These are phyloP conservation scores for Seira sanloemensis DNA, from an alignment of 2,888 invertebrate genomes.

Conservation along the genomic window DNA sequence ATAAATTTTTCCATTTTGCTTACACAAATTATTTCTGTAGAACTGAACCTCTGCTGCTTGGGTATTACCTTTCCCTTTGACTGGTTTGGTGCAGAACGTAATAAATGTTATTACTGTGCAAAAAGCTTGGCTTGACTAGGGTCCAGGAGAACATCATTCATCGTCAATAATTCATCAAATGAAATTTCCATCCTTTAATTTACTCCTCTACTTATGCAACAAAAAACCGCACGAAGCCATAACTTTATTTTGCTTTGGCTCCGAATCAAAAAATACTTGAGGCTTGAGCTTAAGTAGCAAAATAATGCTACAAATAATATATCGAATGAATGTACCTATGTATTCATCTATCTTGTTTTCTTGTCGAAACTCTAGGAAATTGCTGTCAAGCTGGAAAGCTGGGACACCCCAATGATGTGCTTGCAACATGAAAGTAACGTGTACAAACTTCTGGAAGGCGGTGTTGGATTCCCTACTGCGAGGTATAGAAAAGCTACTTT, in stretches of 20 bases:
- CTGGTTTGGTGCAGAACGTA: too few species aligned
- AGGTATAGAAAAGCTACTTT: too few species aligned
- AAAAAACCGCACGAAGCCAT: neutral
- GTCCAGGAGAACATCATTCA: too few species aligned
- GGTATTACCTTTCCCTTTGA: too few species aligned
- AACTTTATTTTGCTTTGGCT: neutral
- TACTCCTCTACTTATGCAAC: conserved; percentile 9
- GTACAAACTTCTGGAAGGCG: conserved; percentile 61
- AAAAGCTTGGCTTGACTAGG: too few species aligned
- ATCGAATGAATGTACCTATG: too few species aligned
- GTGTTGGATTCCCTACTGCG: conserved; percentile 55
- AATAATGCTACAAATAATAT: neutral
- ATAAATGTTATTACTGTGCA: too few species aligned
- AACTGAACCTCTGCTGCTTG: too few species aligned
- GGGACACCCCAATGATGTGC: conserved; percentile 60
- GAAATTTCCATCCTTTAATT: conserved; percentile 33
- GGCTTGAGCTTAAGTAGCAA: neutral
- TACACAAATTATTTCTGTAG: too few species aligned
- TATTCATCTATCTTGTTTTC: neutral
- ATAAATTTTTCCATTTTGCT: neutral
- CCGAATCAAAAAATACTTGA: neutral
- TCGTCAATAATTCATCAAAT: conserved; percentile 28
- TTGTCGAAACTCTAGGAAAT: conserved; percentile 62
- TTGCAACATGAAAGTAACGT: conserved; percentile 59
- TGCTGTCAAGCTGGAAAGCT: conserved; percentile 65